Evolutionary conservation across 2,797 vertebrate genomes (phyloP).

Genomic region (Sebastes umbrosus): DNA sequence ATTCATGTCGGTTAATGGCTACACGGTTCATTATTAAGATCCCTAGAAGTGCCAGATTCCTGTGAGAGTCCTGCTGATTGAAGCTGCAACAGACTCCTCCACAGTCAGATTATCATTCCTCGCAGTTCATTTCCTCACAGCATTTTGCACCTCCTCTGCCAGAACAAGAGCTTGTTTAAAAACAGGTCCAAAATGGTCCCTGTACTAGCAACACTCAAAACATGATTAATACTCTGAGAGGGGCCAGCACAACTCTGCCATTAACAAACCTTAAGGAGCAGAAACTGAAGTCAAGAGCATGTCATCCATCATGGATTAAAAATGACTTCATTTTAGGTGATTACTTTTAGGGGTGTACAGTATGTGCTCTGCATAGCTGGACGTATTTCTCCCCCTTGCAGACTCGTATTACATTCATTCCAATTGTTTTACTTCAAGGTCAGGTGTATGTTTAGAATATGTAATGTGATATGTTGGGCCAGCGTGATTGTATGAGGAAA

Average conservation of each 20-base stretch:
- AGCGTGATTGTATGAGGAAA: conserved; percentile 9
- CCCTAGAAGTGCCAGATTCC: neutral
- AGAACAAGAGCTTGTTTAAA: conserved; percentile 63
- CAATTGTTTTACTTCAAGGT: conserved; percentile 41
- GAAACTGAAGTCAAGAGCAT: conserved; percentile 62
- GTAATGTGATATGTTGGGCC: conserved; percentile 22
- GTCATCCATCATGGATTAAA: conserved; percentile 66
- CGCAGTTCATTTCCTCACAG: conserved; percentile 61
- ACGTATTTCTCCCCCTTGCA: conserved; percentile 18
- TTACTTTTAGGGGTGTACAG: conserved; percentile 29
- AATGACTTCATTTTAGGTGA: conserved; percentile 56
- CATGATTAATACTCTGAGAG: conserved; percentile 62
- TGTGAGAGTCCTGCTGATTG: conserved; percentile 49
- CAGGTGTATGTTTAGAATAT: conserved; percentile 37
- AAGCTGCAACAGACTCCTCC: conserved; percentile 48
- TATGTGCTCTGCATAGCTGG: conserved; percentile 21
- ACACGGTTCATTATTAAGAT: too few species aligned
- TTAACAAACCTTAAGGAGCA: conserved; percentile 59
- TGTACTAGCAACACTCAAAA: conserved; percentile 64
- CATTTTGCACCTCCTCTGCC: conserved; percentile 58
- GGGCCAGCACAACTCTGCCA: conserved; percentile 40
- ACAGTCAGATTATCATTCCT: conserved; percentile 62
- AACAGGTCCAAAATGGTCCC: conserved; percentile 51
- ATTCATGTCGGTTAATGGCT: too few species aligned
- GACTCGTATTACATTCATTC: conserved; percentile 41